Conservation (phyloP, 2,797 vertebrate genomes). For the Galaxias olidus region DNA sequence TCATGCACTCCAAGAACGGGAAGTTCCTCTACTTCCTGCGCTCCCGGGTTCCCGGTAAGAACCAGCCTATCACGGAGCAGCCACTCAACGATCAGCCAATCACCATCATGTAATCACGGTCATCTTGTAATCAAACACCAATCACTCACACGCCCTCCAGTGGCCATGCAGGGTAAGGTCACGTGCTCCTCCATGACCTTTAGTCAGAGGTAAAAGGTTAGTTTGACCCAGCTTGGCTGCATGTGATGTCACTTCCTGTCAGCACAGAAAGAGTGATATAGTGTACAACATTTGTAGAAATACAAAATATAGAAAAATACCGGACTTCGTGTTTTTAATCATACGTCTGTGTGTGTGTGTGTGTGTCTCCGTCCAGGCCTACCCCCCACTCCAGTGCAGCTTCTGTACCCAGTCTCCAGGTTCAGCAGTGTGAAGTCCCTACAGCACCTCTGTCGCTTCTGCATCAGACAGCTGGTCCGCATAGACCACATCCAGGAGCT, state of each 20-base stretch:
- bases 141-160: neutral
- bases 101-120: neutral
- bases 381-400: constrained; percentile 92
- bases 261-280: too few relatives aligned
- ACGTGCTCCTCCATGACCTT: neutral
- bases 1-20: constrained; percentile 98
- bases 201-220: too few relatives aligned
- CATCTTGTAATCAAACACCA: too few relatives aligned
- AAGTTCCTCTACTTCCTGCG: constrained; percentile 97
- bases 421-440: constrained; percentile 95
- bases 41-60: constrained; percentile 91
- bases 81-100: neutral
- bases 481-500: constrained; percentile 97
- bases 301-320: too few relatives aligned
- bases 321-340: neutral
- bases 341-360: neutral
- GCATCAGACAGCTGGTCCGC: constrained; percentile 90
- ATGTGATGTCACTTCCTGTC: too few relatives aligned
- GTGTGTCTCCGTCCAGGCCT: constrained; percentile 73
- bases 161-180: neutral
- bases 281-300: too few relatives aligned
- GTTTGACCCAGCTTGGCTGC: too few relatives aligned
- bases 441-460: constrained; percentile 95
- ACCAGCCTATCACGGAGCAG: neutral
- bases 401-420: constrained; percentile 91